phyloP scores from a whole-genome alignment of 2,888 invertebrate species.

The Thymelicus acteon region DNA sequence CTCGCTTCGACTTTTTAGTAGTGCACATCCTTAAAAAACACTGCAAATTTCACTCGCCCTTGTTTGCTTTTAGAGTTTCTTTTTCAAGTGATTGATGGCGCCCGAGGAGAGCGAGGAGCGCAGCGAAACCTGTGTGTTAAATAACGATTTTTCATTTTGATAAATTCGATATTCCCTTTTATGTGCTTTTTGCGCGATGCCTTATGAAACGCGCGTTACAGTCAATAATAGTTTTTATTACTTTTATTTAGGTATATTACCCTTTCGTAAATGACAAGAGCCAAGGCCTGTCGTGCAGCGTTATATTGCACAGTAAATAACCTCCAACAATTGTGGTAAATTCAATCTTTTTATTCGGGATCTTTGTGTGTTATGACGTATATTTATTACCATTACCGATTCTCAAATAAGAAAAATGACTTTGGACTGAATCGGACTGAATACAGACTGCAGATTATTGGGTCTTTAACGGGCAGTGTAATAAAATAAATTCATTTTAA shows the following conservation, averaged over 20 bases:
- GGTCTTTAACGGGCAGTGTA: neutral
- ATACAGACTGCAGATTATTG: constrained; percentile 16
- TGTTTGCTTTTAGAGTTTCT: constrained; percentile 36
- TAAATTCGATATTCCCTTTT: constrained; percentile 55
- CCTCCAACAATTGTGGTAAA: constrained; percentile 27
- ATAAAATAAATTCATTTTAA: too few relatives aligned
- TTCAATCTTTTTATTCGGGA: constrained; percentile 33
- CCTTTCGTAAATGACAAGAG: constrained; percentile 24
- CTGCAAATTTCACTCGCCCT: constrained; percentile 36
- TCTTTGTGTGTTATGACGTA: constrained; percentile 28
- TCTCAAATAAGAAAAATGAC: constrained; percentile 10
- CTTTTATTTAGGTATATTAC: constrained; percentile 31
- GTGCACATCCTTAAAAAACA: constrained; percentile 6
- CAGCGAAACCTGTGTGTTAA: constrained; percentile 63
- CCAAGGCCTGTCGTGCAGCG: constrained; percentile 6
- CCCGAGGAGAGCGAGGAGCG: constrained; percentile 56
- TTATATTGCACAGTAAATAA: constrained; percentile 38
- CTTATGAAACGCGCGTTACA: constrained; percentile 36
- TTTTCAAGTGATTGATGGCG: constrained; percentile 64
- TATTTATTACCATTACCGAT: constrained; percentile 38
- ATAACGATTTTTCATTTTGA: constrained; percentile 73
- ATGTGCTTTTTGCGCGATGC: constrained; percentile 46
- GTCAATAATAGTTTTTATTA: constrained; percentile 36
- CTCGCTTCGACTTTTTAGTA: neutral
- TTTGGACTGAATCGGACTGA: constrained; percentile 13